phyloP scores from a whole-genome alignment of 2,113 vertebrate genomes.

The Piliocolobus tephrosceles region DNA sequence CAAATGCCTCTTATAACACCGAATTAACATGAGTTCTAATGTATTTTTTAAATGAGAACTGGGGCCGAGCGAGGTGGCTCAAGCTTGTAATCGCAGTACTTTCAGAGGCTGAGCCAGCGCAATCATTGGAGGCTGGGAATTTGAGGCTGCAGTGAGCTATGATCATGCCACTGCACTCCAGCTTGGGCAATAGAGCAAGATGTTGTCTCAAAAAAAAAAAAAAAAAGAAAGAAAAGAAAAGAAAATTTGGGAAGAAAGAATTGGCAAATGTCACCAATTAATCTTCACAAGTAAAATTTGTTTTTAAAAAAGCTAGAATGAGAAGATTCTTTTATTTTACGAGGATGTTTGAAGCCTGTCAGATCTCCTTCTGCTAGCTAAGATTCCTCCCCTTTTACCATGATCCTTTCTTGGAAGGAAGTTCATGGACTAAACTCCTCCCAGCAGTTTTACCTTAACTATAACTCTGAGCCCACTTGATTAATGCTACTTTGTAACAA shows the following conservation, averaged over 20 bases:
- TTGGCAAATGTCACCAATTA: not conserved
- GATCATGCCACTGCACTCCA: no score
- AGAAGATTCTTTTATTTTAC: not conserved
- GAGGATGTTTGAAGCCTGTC: not conserved
- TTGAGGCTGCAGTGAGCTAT: no score
- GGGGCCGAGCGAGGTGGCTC: no score
- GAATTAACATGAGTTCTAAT: not conserved
- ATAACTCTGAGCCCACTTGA: not conserved
- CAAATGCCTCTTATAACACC: not conserved
- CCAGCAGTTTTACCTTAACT: no score
- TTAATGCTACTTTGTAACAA: not conserved
- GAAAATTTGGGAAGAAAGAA: not conserved
- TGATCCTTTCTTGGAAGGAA: not conserved
- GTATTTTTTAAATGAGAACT: not conserved
- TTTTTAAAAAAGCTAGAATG: not conserved
- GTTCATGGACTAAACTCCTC: no score
- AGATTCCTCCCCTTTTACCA: not conserved
- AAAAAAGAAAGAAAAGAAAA: no score
- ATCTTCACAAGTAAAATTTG: not conserved
- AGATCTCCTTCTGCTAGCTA: not conserved
- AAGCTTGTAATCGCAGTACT: no score
- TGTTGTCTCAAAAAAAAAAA: no score
- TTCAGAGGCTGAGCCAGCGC: no score
- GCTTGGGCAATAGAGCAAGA: no score
- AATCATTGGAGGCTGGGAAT: no score